Base-by-base conservation (phyloP, 2,888 invertebrate genomes). In the Mellilla xanthometata region DNA sequence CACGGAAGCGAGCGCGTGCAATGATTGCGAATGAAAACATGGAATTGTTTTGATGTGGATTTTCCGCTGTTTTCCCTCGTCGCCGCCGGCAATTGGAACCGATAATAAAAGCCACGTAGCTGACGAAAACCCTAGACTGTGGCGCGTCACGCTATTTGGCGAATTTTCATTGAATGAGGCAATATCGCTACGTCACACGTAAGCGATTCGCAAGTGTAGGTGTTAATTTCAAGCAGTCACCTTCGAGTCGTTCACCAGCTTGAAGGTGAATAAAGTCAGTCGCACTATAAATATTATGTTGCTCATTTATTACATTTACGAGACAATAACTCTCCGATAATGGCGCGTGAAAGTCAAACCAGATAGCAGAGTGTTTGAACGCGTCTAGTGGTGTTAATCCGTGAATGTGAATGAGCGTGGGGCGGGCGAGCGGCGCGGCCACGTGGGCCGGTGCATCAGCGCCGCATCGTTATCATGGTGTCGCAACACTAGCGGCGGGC, bases 181-280 rank as follows among this genome's bases (percentile, higher is more conserved):
- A 62, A 64, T 55, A 55, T 43, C 33, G 10, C 22, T 43, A 64
- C 71, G 65, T 67, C 65, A 72, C 52, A 46, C 43, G 52, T 55
- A 52, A 61, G 46, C 47, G 61, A 59, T 69, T 70, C 48, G 69
- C 66, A 68, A 75, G 55, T 62, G 62, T 68, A 56, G 64, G 72
- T 69, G 76, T 62, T 71, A 68, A 76, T 74, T 78, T 72, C 65
- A n/a, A n/a, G n/a, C n/a, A 76, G 78, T 79, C 75, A 78, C 74
- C 74, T 70, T 46, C 58, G 62, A 66, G 71, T 72, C 68, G 68
- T 76, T 72, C 63, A 65, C 61, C 56, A 59, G 42, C 13, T 26
- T 60, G 55, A 68, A 74, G 72, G 72, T 71, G 71, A 72, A 55
- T 55, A 45, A 58, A 65, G 74, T 68, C 67, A 65, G 68, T 65